Conservation (phyloP, 2,797 vertebrate species). For the Lagocephalus sceleratus region DNA sequence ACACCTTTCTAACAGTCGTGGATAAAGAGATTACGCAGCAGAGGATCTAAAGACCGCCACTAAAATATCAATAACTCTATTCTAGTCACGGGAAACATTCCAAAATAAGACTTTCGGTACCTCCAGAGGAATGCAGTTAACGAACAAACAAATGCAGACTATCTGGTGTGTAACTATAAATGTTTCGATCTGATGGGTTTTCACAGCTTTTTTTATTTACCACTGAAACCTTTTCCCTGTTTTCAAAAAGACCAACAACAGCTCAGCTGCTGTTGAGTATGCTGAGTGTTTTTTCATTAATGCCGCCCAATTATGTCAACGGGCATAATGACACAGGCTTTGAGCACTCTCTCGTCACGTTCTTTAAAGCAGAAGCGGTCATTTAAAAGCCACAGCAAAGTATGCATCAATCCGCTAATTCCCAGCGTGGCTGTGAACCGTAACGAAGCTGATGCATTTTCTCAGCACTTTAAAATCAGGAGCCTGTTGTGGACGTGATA, state of each 20-base stretch:
- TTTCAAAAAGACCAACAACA: slow-evolving; percentile 15
- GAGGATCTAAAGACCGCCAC: slow-evolving; percentile 41
- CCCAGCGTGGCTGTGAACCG: slow-evolving; percentile 38
- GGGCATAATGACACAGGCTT: slow-evolving; percentile 33
- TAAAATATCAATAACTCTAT: slow-evolving; percentile 66
- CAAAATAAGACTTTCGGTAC: slow-evolving; percentile 58
- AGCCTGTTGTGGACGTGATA: slow-evolving; percentile 48
- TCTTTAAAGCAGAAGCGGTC: slow-evolving; percentile 38
- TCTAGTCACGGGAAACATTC: slow-evolving; percentile 57
- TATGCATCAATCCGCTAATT: slow-evolving; percentile 41
- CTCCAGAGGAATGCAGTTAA: slow-evolving; percentile 62
- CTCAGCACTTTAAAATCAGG: slow-evolving; percentile 40
- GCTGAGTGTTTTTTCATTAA: slow-evolving; percentile 22
- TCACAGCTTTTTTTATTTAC: slow-evolving; percentile 24
- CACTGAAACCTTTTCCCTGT: slow-evolving; percentile 25
- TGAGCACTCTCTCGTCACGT: slow-evolving; percentile 21
- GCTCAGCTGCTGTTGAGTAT: slow-evolving; percentile 10
- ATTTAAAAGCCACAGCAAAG: slow-evolving; percentile 53
- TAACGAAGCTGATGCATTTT: slow-evolving; percentile 53
- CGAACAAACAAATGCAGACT: slow-evolving; percentile 59
- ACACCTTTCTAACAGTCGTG: slow-evolving; percentile 31
- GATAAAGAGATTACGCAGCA: slow-evolving; percentile 49
- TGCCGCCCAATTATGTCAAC: slow-evolving; percentile 29
- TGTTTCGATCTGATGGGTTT: slow-evolving; percentile 22
- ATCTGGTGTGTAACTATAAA: slow-evolving; percentile 30